Conservation (phyloP, 2,888 invertebrate species). For the Pollenia griseotomentosa region DNA sequence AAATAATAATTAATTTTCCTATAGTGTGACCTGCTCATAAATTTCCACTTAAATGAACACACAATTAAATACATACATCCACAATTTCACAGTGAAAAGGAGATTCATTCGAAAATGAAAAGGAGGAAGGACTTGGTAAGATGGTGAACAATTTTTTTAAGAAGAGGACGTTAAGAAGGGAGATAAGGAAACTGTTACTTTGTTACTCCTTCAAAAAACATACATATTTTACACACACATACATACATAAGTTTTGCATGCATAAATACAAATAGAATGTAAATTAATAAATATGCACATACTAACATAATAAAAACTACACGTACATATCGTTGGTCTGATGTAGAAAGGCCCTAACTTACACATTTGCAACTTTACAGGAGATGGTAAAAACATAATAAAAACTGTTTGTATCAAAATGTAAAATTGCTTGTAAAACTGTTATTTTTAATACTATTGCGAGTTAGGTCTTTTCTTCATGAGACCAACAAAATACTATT, state of each 20-base stretch:
- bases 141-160: not conserved
- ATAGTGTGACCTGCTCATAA: conserved; percentile 69
- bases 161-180: not conserved
- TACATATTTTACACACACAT: not conserved
- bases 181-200: conserved; percentile 3
- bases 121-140: not conserved
- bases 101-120: not conserved
- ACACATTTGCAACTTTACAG: too few relatives aligned
- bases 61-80: conserved; percentile 17
- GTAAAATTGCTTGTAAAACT: too few relatives aligned
- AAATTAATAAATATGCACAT: not conserved
- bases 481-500: too few relatives aligned
- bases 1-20: conserved; percentile 69
- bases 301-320: too few relatives aligned
- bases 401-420: too few relatives aligned
- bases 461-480: too few relatives aligned
- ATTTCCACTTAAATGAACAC: conserved; percentile 64
- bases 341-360: too few relatives aligned
- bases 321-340: too few relatives aligned
- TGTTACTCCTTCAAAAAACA: conserved; percentile 7
- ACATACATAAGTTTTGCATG: not conserved
- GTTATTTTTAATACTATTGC: too few relatives aligned
- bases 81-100: not conserved
- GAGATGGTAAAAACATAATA: too few relatives aligned
- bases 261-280: conserved; percentile 2